Conservation (phyloP, 2,113 vertebrate genomes). For the Heptranchias perlo region DNA sequence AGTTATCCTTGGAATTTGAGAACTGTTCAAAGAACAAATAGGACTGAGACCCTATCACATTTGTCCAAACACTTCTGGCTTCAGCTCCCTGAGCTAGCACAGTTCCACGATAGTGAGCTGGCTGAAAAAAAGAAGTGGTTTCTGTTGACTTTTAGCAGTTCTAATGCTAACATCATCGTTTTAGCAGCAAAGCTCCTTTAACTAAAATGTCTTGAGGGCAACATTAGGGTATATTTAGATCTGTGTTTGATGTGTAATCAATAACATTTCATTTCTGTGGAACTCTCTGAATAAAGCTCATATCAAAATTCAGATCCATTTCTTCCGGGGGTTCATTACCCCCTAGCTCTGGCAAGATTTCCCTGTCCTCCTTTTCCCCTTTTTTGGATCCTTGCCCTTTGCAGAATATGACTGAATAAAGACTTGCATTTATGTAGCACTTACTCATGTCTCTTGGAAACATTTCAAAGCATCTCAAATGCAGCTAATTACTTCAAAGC, state of each 20-base stretch:
- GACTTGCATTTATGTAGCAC: not conserved
- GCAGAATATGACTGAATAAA: not conserved
- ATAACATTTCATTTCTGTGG: conserved; percentile 16
- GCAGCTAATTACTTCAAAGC: not conserved
- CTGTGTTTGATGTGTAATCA: not conserved
- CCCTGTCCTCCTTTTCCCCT: not conserved
- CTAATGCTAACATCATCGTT: not conserved
- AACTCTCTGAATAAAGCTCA: conserved; percentile 3
- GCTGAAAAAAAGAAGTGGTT: conserved; percentile 9
- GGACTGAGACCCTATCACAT: conserved; percentile 16
- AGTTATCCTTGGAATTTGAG: not conserved
- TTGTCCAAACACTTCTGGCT: not conserved
- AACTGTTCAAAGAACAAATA: not conserved
- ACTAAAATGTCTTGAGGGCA: conserved; percentile 10
- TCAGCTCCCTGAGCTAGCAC: not conserved
- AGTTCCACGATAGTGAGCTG: not conserved
- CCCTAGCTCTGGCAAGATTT: not conserved
- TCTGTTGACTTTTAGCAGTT: conserved; percentile 9
- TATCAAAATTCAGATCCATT: not conserved
- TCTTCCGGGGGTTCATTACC: not conserved
- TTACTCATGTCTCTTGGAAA: not conserved
- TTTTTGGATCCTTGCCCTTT: not conserved
- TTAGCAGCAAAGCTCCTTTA: not conserved
- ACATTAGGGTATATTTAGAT: conserved; percentile 10
- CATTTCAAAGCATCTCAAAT: not conserved